These are phyloP conservation scores for Sceloporus tristichus DNA, from an alignment of 2,113 vertebrate species.

Conservation along the genomic window DNA sequence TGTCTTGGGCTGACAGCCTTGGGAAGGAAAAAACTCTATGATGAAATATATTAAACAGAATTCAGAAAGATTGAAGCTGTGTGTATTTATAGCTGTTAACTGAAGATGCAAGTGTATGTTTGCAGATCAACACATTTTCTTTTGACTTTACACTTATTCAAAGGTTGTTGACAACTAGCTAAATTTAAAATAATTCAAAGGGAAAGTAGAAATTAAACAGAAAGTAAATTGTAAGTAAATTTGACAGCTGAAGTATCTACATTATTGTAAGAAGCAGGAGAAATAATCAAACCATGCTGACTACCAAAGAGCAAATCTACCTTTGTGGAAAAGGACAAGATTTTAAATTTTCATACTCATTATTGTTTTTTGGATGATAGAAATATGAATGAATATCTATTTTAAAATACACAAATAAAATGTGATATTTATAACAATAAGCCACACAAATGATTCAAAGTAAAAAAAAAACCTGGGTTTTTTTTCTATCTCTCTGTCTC, in stretches of 20 bases:
- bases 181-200: constrained; percentile 39
- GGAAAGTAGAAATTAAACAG: constrained; percentile 47
- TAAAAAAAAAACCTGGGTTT: not conserved
- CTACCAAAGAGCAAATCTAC: not conserved
- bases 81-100: not conserved
- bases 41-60: constrained; percentile 11
- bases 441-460: not conserved
- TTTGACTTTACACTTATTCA: constrained; percentile 18
- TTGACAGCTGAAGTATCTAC: constrained; percentile 18
- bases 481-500: not conserved
- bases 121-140: not conserved
- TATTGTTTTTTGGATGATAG: constrained; percentile 10
- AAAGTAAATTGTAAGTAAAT: constrained; percentile 28
- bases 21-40: not conserved
- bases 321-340: constrained; percentile 12
- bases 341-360: constrained; percentile 20
- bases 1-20: not conserved
- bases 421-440: constrained; percentile 2
- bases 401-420: not conserved
- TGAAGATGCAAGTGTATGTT: constrained; percentile 14
- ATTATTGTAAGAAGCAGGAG: constrained; percentile 10
- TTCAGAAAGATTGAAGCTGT: not conserved
- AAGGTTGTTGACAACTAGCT: constrained; percentile 2
- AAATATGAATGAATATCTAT: not conserved
- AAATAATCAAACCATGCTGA: not conserved